Evolutionary conservation across 2,888 invertebrate genomes (phyloP), one percentile per base, ranked within the genome.

Genomic region (Cerastis leucographa): DNA sequence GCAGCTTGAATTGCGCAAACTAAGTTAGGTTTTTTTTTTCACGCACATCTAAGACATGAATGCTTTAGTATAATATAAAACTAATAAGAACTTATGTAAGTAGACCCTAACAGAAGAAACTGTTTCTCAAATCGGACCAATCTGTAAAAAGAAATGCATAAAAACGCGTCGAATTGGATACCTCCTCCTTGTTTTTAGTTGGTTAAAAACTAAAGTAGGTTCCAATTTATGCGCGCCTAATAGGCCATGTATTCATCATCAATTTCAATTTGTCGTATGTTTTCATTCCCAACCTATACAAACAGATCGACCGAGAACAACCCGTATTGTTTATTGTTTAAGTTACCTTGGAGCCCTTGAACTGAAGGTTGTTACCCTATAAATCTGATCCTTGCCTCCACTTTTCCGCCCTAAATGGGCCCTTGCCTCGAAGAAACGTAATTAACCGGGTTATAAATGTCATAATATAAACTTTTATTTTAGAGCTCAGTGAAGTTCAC

Each of bases 311-410:
- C 9, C 42, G 42, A 42, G 1, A 42, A 42, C n/a, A n/a, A 64
- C n/a, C 64, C 35, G 29, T 11, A 61, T 9, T 35, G 5, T 14
- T 22, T 59, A 22, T 51, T 68, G 49, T 76, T 76, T 40, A 51
- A 44, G 35, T 59, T 65, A 68, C 29, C 19, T 44, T 46, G 44
- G 40, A 77, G 83, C 42, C 69, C 80, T 77, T 80, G 80, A 83
- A 83, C 42, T 35, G 29, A 61, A 83, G 69, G 49, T 74, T 51
- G 49, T 74, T 66, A 49, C n/a, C 59, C 70, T 46, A 70, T 61
- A 80, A 70, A 77, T 54, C 40, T 35, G 59, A 83, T 61, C 19
- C 42, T 35, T 11, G 9, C 66, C 66, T 54, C n/a, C 69, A 46
- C 25, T 51, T 51, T 66, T 25, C 46, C 59, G 5, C 40, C 46